A percentile compares a stretch with the other conserved stretches of the same genome.
Conservation (phyloP, 2,113 vertebrate genomes). For the Vidua chalybeata region DNA sequence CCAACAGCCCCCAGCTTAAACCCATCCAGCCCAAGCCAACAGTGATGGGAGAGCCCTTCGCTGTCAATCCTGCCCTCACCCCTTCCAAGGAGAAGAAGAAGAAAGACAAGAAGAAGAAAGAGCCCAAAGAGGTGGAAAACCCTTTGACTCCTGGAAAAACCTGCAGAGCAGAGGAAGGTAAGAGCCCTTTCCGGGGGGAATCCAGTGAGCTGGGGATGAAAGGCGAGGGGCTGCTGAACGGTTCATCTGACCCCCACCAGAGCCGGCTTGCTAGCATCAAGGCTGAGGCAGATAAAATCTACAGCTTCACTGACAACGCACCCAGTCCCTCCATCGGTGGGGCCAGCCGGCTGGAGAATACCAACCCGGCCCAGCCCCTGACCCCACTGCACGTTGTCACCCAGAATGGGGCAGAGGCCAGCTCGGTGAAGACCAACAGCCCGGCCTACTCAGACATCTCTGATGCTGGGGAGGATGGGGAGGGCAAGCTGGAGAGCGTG, state of each 20-base stretch:
- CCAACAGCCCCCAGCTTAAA: constrained; percentile 95
- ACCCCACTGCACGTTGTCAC: constrained; percentile 88
- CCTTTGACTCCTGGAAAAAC: constrained; percentile 88
- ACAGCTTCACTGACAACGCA: constrained; percentile 97
- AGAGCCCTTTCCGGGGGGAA: constrained; percentile 88
- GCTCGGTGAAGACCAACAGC: constrained; percentile 95
- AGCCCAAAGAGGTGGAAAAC: constrained; percentile 91
- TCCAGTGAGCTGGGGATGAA: constrained; percentile 82
- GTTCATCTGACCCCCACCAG: constrained; percentile 91
- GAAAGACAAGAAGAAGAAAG: constrained; percentile 98
- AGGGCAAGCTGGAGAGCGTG: constrained; percentile 86
- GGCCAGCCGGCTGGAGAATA: constrained; percentile 87
- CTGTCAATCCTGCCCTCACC: constrained; percentile 84
- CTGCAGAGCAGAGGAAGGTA: constrained; percentile 88
- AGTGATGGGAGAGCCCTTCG: constrained; percentile 87
- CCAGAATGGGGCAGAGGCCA: constrained; percentile 94
- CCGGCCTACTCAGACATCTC: constrained; percentile 98
- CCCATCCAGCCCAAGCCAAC: constrained; percentile 93
- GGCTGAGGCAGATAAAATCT: constrained; percentile 97
- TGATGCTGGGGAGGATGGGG: constrained; percentile 94
- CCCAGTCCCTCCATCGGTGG: constrained; percentile 94
- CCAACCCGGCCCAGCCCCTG: constrained; percentile 83
- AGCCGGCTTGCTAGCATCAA: constrained; percentile 98
- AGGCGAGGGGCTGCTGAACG: constrained; percentile 90
- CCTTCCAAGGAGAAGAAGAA: constrained; percentile 98